phyloP scores from a whole-genome alignment of 2,113 vertebrate species.

The Scopus umbretta region DNA sequence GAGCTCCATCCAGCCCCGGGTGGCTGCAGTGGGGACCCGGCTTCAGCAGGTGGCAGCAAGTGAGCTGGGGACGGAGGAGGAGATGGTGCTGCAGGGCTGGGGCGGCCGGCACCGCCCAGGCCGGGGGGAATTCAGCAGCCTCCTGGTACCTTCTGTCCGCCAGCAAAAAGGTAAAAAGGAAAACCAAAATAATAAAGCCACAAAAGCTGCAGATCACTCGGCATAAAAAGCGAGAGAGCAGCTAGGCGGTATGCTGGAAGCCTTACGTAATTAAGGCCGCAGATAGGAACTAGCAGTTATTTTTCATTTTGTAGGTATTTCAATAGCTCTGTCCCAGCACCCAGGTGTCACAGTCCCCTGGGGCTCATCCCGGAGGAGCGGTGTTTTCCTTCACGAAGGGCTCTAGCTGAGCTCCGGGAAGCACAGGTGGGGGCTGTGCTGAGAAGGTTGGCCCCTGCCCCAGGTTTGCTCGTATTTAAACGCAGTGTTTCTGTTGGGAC shows the following conservation, averaged over 20 bases:
- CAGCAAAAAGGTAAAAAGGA: background rate
- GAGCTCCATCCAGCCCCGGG: too few species aligned
- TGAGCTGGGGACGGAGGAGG: background rate
- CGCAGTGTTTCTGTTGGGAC: background rate
- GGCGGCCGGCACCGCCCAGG: background rate
- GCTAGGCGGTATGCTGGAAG: background rate
- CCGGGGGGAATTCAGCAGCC: background rate
- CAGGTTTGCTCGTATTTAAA: background rate
- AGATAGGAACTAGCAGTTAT: background rate
- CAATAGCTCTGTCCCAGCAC: background rate
- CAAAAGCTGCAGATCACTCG: background rate
- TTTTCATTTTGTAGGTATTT: background rate
- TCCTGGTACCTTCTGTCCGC: background rate
- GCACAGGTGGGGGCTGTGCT: background rate
- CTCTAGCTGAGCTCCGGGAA: background rate
- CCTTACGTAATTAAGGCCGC: background rate
- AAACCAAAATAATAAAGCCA: background rate
- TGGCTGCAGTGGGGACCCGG: background rate
- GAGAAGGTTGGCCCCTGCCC: background rate
- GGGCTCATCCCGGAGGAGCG: background rate
- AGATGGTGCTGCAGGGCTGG: background rate
- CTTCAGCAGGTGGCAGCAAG: conserved; percentile 58
- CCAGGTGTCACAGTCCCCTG: background rate
- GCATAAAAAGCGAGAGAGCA: background rate
- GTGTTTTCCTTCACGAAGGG: background rate